Base-by-base conservation (phyloP, 2,888 invertebrate species). In the Chymomyza fuscimana region DNA sequence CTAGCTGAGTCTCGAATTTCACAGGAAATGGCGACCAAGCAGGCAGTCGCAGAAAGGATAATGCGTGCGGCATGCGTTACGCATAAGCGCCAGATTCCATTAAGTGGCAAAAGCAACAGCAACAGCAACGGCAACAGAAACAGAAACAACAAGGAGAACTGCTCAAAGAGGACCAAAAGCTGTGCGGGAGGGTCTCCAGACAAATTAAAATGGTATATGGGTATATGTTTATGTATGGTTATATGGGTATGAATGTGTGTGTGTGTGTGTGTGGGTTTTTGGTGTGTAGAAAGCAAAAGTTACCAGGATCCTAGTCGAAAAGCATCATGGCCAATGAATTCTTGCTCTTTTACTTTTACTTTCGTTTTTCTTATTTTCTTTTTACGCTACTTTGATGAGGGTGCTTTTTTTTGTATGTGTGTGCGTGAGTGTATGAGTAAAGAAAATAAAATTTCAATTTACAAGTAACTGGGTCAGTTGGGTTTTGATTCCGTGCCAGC, bases 11-110 rank as follows among this genome's bases (percentile, higher is more conserved):
- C 80, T 81, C 64, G 36, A 63, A 74, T 71, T 75, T 75, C 70
- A 10, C 67, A 76, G 78, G 82, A 88, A 85, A 70, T 78, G 77
- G 77, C 73, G 68, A 36, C 63, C 12, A 32, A n/a, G 54, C 15
- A 56, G 72, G 73, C 75, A 72, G 75, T 69, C 76, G 70, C 65
- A 74, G 74, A 85, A 84, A 78, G 89, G 89, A 88, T 85, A 85
- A 85, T 85, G 89, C 85, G 40, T 46, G 80, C 77, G 80, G 78
- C 88, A 85, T 85, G 88, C 84, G 88, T 85, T 87, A 85, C 84
- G 87, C 86, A 88, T 85, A 85, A 85, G 89, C 85, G 83, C 83
- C 82, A 88, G 87, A 85, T 85, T 88, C 85, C 85, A 85, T 85
- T 85, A 85, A 85, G 87, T 88, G 85, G 72, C 86, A 87, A 76